Conservation (phyloP, 2,797 vertebrate genomes). For the Mormyrops boulengeri region DNA sequence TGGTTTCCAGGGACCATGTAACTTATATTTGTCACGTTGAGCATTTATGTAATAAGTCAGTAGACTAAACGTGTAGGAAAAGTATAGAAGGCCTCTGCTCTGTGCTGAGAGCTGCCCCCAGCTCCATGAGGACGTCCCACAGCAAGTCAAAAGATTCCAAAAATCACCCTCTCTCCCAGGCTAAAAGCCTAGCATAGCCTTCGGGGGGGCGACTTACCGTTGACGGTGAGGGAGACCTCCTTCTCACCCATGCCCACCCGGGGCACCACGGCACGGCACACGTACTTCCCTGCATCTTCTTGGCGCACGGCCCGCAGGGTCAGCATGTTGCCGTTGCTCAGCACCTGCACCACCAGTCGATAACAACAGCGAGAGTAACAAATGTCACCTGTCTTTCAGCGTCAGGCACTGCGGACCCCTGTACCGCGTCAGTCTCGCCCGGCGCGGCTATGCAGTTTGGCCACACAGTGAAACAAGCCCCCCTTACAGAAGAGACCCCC, state of each 20-base stretch:
- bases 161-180: background rate
- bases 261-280: conserved; percentile 87
- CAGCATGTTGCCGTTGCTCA: conserved; percentile 86
- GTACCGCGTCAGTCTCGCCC: background rate
- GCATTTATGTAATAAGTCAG: background rate
- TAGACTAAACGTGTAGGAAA: background rate
- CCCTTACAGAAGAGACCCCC: background rate
- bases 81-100: background rate
- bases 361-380: background rate
- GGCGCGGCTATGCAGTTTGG: background rate
- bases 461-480: background rate
- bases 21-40: background rate
- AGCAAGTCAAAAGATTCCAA: too few relatives aligned
- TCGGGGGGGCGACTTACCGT: conserved; percentile 57
- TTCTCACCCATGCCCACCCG: conserved; percentile 83
- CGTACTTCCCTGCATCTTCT: conserved; percentile 78
- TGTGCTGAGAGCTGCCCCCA: background rate
- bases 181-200: background rate
- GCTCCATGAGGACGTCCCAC: background rate
- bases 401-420: background rate
- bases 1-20: background rate
- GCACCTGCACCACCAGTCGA: conserved; percentile 59
- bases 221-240: conserved; percentile 79
- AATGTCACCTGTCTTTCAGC: background rate
- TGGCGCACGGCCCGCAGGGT: conserved; percentile 79